A percentile compares a stretch with the other conserved stretches of the same genome.
phyloP scores from a whole-genome alignment of 2,113 vertebrate species.

The Symphodus melops region DNA sequence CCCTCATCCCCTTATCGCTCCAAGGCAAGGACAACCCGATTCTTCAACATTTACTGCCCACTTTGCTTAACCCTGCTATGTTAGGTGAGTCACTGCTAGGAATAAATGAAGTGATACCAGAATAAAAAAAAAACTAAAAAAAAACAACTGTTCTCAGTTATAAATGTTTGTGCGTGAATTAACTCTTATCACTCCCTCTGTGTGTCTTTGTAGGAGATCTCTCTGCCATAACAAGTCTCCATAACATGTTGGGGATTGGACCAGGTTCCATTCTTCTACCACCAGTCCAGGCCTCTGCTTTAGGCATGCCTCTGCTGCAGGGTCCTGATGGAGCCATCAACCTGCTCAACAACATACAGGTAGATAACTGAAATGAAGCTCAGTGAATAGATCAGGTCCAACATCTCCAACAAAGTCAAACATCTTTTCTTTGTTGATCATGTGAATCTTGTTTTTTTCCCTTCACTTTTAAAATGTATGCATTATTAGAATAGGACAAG shows the following conservation, averaged over 20 bases:
- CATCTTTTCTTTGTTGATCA: too few species aligned
- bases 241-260: constrained; percentile 82
- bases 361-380: constrained; percentile 23
- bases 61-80: constrained; percentile 85
- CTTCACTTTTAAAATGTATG: too few species aligned
- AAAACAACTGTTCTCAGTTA: not conserved
- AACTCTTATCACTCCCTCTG: constrained; percentile 6
- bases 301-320: constrained; percentile 88
- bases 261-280: constrained; percentile 82
- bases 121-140: not conserved
- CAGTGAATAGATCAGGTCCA: too few species aligned
- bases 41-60: constrained; percentile 83
- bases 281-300: constrained; percentile 83
- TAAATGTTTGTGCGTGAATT: not conserved
- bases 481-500: too few species aligned
- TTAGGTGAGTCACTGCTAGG: constrained; percentile 75
- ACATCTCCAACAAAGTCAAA: too few species aligned
- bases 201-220: constrained; percentile 84
- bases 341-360: constrained; percentile 80
- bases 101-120: not conserved
- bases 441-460: too few species aligned
- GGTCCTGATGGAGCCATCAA: constrained; percentile 81
- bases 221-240: constrained; percentile 80
- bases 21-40: constrained; percentile 82
- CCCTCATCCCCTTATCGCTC: constrained; percentile 77